phyloP scores from a whole-genome alignment of 2,797 vertebrate genomes.

The Falco novaeseelandiae region DNA sequence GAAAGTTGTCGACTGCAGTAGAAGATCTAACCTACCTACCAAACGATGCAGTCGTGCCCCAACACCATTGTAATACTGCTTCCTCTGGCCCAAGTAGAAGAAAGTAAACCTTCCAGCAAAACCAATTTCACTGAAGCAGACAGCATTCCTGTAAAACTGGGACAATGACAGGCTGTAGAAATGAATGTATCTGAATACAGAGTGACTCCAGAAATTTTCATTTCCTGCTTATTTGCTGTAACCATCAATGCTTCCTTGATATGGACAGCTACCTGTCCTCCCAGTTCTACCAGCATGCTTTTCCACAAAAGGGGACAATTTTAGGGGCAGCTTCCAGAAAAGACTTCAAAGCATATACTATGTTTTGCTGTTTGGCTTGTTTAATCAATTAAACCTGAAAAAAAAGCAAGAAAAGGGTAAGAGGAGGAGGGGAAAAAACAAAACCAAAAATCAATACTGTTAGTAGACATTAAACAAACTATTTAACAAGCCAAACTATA shows the following conservation, averaged over 20 bases:
- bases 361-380: neutral
- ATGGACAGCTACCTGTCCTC: neutral
- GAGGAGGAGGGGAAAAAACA: neutral
- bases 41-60: neutral
- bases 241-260: neutral
- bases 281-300: neutral
- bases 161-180: neutral
- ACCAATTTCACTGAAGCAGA: neutral
- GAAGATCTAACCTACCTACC: neutral
- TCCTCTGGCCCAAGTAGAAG: neutral
- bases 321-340: neutral
- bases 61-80: neutral
- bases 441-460: conserved; percentile 57
- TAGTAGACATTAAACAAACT: conserved; percentile 49
- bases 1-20: neutral
- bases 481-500: conserved; percentile 49
- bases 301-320: neutral
- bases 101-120: neutral
- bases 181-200: neutral
- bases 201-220: neutral
- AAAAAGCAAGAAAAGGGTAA: neutral
- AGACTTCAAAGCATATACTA: neutral
- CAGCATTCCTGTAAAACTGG: neutral
- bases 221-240: neutral
- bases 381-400: conserved; percentile 22